Evolutionary conservation across 2,113 vertebrate species (phyloP).

Genomic region (Amblyornis subalaris): DNA sequence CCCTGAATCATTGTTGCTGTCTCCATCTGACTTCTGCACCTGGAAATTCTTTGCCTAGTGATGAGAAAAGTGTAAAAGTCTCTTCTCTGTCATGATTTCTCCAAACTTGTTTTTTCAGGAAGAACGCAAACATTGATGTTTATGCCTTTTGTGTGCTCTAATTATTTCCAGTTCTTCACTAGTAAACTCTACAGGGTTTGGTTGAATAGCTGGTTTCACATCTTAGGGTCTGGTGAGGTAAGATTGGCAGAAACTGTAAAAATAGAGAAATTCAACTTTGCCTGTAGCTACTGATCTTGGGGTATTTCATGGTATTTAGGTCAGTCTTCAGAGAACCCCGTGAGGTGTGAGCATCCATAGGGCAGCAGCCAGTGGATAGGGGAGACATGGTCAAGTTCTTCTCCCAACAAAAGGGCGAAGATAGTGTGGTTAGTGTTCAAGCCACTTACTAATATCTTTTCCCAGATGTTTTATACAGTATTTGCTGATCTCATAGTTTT

Average conservation of each 20-base stretch:
- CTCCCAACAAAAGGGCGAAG: accelerated
- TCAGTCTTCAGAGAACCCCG: not conserved
- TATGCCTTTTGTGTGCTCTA: not conserved
- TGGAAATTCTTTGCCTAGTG: not conserved
- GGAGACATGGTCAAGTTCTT: not conserved
- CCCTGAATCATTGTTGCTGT: not conserved
- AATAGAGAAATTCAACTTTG: not conserved
- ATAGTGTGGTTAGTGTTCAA: not conserved
- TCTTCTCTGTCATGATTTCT: not conserved
- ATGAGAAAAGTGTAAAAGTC: not conserved
- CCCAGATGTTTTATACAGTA: not conserved
- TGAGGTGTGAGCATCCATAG: not conserved
- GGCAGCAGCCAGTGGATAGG: not conserved
- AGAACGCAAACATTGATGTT: accelerated
- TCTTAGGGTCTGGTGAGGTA: not conserved
- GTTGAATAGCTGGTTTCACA: not conserved
- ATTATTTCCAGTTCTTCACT: not conserved
- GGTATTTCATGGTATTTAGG: not conserved
- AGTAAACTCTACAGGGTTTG: not conserved
- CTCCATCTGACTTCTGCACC: not conserved
- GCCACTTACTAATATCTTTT: not conserved
- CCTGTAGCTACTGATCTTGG: not conserved
- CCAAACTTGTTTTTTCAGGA: not conserved
- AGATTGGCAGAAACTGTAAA: not conserved
- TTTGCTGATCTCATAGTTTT: not conserved